Evolutionary conservation across 2,888 invertebrate genomes (phyloP).

Genomic region (Fragum sueziense): DNA sequence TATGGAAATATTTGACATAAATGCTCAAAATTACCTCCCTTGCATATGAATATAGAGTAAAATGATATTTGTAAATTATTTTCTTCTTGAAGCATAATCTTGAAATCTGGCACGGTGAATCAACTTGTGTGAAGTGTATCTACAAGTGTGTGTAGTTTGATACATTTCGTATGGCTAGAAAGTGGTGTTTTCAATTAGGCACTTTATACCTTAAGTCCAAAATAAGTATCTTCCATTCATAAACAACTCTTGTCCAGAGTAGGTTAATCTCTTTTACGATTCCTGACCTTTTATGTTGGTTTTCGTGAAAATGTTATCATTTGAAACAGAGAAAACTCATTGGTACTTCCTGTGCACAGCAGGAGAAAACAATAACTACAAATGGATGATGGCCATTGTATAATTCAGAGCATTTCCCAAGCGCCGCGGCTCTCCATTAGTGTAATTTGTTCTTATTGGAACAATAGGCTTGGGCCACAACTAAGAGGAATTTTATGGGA

Average conservation of each 20-base stretch:
- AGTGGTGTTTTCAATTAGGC: too few relatives aligned
- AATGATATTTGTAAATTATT: too few relatives aligned
- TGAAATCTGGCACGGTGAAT: too few relatives aligned
- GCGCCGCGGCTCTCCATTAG: conserved; percentile 53
- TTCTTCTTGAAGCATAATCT: too few relatives aligned
- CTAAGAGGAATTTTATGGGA: conserved; percentile 57
- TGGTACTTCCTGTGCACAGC: conserved; percentile 45
- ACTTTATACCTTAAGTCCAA: too few relatives aligned
- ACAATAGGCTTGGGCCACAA: conserved; percentile 32
- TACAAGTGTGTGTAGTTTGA: too few relatives aligned
- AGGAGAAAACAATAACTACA: conserved; percentile 52
- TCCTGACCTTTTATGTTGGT: conserved; percentile 33
- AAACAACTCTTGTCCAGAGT: background rate
- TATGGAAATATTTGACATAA: too few relatives aligned
- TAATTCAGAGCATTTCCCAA: conserved; percentile 48
- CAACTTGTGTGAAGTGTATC: too few relatives aligned
- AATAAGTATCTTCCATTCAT: too few relatives aligned
- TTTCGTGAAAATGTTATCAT: conserved; percentile 45
- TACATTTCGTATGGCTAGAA: too few relatives aligned
- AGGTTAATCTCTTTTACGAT: conserved; percentile 30
- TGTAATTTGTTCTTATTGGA: conserved; percentile 58
- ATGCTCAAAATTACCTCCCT: too few relatives aligned
- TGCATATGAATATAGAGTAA: too few relatives aligned
- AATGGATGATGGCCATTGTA: conserved; percentile 50
- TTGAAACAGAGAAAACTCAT: conserved; percentile 32